Evolutionary conservation across 2,113 vertebrate species (phyloP), one percentile per base, ranked within the genome.

Genomic region (Anser brachyrhynchus): DNA sequence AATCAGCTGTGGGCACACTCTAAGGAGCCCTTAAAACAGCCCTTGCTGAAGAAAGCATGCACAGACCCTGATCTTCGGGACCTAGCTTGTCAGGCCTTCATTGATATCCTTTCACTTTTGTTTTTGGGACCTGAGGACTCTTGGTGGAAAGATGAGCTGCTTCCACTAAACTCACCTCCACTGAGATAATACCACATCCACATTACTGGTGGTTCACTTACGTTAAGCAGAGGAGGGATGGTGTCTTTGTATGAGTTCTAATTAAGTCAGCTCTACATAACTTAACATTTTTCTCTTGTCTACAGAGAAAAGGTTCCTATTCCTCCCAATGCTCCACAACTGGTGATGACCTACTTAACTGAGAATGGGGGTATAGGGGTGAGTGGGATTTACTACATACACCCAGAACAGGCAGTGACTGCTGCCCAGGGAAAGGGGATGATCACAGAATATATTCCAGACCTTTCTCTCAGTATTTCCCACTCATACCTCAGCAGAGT

Each of bases 21-120:
- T 12, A 96, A 98, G 35, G 99, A 99, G 94, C 99, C 99, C 3
- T 95, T 99, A 89, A 98, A 98, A 84, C 99, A 99, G 96, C 99
- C 99, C 0, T 96, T 99, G 66, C 98, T 99, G 84, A 98, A 98
- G 95, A 98, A 91, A 28, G 98, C 99, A 2, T 96, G 97, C 9
- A 97, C 97, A 59, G 98, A 98, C 26, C 26, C 98, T 1, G 98
- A 99, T 51, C 95, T 99, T 81, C 97, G 98, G 90, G 98, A 99
- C 39, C 87, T 97, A n/a, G 98, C 99, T 77, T 99, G 98, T 90
- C 98, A 98, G 95, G 98, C 98, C 76, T 99, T 99, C 96, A 98
- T 91, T 44, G 99, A 99, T 99, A 99, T 99, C 99, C 99, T 99
- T 98, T 91, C n/a, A 37, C 39, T 54, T 9, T 11, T 77, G 20